Evolutionary conservation across 2,113 vertebrate genomes (phyloP).

Genomic region (Phycodurus eques): DNA sequence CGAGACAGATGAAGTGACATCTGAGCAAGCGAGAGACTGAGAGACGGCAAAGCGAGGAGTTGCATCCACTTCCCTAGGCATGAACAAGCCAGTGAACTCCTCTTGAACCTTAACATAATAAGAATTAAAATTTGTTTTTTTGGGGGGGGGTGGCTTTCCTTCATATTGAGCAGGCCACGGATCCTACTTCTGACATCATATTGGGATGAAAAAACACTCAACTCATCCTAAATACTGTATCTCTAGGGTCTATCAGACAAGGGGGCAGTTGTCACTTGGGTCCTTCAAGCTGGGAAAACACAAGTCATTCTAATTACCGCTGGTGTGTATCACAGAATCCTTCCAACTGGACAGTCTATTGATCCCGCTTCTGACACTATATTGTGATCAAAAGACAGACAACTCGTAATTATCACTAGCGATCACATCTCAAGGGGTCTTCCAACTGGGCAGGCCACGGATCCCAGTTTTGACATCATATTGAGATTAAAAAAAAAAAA

Average conservation of each 20-base stretch:
- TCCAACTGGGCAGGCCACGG: neutral
- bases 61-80: constrained; percentile 56
- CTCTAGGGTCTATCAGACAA: no score
- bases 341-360: no score
- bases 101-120: constrained; percentile 73
- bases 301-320: no score
- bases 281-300: no score
- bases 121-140: constrained; percentile 34
- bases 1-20: constrained; percentile 47
- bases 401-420: no score
- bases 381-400: no score
- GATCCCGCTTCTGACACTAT: no score
- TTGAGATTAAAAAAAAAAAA: neutral
- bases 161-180: constrained; percentile 41
- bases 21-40: constrained; percentile 29
- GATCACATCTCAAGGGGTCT: no score
- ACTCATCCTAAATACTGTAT: no score
- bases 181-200: neutral
- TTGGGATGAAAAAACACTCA: neutral
- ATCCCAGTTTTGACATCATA: neutral
- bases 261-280: no score
- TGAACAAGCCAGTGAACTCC: constrained; percentile 66
- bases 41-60: constrained; percentile 49
- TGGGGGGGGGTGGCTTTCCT: constrained; percentile 16
- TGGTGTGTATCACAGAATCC: no score